A percentile compares a stretch with the other conserved stretches of the same genome.
These are phyloP conservation scores for Malacoraja senta DNA, from an alignment of 2,797 vertebrate species.

Conservation along the genomic window DNA sequence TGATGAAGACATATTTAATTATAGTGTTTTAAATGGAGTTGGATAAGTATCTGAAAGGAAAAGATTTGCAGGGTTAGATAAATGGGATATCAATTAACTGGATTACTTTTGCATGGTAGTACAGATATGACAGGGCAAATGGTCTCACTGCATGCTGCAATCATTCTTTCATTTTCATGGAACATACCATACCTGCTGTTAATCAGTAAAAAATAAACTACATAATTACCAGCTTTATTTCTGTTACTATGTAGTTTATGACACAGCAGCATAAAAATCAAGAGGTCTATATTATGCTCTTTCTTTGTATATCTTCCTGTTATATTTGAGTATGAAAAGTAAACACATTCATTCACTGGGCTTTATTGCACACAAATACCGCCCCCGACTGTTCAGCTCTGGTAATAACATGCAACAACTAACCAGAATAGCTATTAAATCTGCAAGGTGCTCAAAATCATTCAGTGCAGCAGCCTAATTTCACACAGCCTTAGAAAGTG, in stretches of 20 bases:
- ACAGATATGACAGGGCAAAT: no score
- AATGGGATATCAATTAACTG: no score
- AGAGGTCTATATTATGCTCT: neutral
- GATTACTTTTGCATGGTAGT: no score
- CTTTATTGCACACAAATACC: neutral
- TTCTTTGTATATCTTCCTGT: neutral
- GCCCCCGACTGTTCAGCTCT: slow-evolving; percentile 7
- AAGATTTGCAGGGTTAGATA: no score
- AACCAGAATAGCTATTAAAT: neutral
- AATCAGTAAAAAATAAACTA: neutral
- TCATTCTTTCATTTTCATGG: neutral
- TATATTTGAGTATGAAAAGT: neutral
- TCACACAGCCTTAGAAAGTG: neutral
- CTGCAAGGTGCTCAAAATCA: neutral
- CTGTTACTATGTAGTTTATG: neutral
- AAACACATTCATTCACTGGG: neutral
- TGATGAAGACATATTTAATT: no score
- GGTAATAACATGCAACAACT: neutral
- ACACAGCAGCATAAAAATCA: neutral
- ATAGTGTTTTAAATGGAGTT: no score
- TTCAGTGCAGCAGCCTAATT: neutral
- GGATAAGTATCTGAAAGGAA: no score
- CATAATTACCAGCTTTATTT: neutral
- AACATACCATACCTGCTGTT: neutral
- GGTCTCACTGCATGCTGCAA: no score